phyloP scores from a whole-genome alignment of 2,888 invertebrate species.

The Cepaea hortensis region DNA sequence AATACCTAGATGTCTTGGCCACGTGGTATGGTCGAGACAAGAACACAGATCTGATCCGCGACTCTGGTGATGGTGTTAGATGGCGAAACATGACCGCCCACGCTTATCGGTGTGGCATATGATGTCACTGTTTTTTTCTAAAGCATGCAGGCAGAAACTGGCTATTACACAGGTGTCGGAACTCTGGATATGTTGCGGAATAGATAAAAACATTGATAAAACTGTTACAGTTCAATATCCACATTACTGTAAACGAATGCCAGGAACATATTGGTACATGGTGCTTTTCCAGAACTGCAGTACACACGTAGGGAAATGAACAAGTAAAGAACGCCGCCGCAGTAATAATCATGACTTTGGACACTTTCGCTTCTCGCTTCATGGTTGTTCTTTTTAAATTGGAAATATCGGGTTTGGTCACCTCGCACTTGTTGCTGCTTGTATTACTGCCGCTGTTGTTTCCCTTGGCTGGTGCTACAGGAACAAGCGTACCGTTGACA shows the following conservation, averaged over 20 bases:
- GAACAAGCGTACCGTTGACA: no score
- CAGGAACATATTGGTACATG: not conserved
- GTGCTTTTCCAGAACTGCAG: not conserved
- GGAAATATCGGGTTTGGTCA: no score
- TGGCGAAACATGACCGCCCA: no score
- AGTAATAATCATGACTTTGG: conserved; percentile 29
- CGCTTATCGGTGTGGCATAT: no score
- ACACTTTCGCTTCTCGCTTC: conserved; percentile 21
- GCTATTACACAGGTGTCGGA: not conserved
- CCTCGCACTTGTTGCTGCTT: no score
- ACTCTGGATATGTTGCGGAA: conserved; percentile 19
- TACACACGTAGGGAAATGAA: conserved; percentile 6
- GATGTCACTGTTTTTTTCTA: not conserved
- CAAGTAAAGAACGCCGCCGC: conserved; percentile 15
- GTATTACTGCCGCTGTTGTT: not conserved
- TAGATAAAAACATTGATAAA: conserved; percentile 31
- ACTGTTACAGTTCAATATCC: conserved; percentile 23
- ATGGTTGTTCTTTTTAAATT: not conserved
- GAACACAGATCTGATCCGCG: no score
- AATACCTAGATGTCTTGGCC: no score
- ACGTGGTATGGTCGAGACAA: no score
- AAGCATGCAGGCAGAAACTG: not conserved
- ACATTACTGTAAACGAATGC: conserved; percentile 1
- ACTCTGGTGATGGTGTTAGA: no score
- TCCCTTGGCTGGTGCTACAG: not conserved